Evolutionary conservation across 2,888 invertebrate genomes (phyloP).

Genomic region (Poecilus cupreus): DNA sequence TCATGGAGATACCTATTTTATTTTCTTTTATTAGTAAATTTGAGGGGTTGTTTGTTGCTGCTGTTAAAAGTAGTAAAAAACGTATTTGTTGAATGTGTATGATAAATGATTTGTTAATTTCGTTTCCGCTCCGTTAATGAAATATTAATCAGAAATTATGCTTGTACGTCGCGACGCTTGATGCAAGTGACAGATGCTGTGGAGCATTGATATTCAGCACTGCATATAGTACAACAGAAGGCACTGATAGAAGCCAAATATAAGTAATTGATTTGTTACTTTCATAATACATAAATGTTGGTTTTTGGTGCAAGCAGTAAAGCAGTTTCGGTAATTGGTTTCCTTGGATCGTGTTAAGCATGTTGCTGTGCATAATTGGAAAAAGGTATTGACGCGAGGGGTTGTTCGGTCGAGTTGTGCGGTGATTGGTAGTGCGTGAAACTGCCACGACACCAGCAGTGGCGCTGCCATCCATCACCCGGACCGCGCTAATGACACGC

Average conservation of each 20-base stretch:
- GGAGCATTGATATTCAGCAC: not conserved
- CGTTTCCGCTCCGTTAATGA: conserved; percentile 53
- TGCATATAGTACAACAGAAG: too few relatives aligned
- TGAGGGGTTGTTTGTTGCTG: not conserved
- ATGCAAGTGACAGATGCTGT: not conserved
- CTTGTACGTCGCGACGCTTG: not conserved
- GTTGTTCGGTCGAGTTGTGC: conserved; percentile 64
- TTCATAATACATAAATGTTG: too few relatives aligned
- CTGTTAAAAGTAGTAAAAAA: not conserved
- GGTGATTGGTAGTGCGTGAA: conserved; percentile 71
- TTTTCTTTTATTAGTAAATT: too few relatives aligned
- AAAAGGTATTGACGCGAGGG: conserved; percentile 61
- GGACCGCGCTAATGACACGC: conserved; percentile 71
- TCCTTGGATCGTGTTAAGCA: too few relatives aligned
- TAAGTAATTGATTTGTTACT: too few relatives aligned
- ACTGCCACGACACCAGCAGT: conserved; percentile 71
- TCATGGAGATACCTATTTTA: too few relatives aligned
- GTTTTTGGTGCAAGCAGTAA: not conserved
- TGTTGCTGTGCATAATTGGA: conserved; percentile 58
- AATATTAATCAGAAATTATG: conserved; percentile 41
- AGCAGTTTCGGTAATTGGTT: too few relatives aligned
- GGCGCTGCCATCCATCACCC: conserved; percentile 71
- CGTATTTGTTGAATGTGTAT: conserved; percentile 40
- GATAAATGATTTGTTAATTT: conserved; percentile 54
- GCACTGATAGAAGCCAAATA: too few relatives aligned